Base-by-base conservation (phyloP, 2,888 invertebrate species). In the Bombyx huttoni region DNA sequence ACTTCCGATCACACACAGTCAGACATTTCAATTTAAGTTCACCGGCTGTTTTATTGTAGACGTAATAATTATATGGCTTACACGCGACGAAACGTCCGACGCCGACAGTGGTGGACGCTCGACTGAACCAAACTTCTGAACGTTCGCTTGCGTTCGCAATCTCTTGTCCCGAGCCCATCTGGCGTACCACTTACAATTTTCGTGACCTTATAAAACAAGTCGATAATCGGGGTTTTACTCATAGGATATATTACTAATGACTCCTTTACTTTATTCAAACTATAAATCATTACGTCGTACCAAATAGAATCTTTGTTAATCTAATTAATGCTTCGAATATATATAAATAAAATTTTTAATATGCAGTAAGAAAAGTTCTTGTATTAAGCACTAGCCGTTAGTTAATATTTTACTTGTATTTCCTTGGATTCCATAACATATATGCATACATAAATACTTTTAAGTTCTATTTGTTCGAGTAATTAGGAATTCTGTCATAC, bases 161-260 rank as follows among this genome's bases (percentile, higher is more conserved):
- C 68, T 64, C 73, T 73, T 76, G 69, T 77, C 78, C 75, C 75
- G 66, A 77, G 64, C 77, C 74, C 68, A 70, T 65, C 69, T 67
- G 67, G 70, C 74, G 76, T 74, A 75, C 70, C 70, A 74, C 74
- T 77, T 77, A 75, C 76, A 75, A 75, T 81, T 81, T 79, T 79
- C 79, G 74, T 78, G 76, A 81, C 80, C 78, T 78, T 78, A 77
- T 70, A 68, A 68, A 71, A 68, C 68, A 70, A 72, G 76, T 78
- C 75, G 73, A 79, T 82, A 78, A 76, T 72, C 65, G 67, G 24
- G 24, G 60, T 67, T 67, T 68, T 64, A 67, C 62, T 67, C 63
- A 60, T 63, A 63, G 13, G 65, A 64, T 65, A 24, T 24, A 61
- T 63, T 56, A 64, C 60, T 59, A 60, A 62, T 63, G 60, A 58